A percentile compares a stretch with the other conserved stretches of the same genome.
Evolutionary conservation across 2,113 vertebrate genomes (phyloP).

Genomic region (Urocolius indicus): DNA sequence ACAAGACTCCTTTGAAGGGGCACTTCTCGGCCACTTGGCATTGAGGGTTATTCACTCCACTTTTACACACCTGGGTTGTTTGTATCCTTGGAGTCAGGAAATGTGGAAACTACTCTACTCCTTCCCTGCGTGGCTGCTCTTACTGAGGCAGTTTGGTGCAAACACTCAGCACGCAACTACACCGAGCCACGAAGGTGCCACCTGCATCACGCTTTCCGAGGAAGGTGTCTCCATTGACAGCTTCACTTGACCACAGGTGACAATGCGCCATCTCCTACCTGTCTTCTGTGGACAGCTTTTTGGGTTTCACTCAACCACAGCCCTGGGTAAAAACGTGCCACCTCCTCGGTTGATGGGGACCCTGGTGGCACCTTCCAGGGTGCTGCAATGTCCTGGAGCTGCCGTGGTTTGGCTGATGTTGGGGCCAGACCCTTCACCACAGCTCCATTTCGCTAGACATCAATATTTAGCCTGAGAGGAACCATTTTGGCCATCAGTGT

Average conservation of each 20-base stretch:
- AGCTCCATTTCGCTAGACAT: not conserved
- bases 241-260: not conserved
- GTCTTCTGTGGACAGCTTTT: not conserved
- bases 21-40: not conserved
- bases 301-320: not conserved
- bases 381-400: not conserved
- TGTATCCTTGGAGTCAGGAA: not conserved
- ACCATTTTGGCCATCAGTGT: not conserved
- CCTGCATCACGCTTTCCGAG: not conserved
- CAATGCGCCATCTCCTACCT: not conserved
- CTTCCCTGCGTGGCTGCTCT: not conserved
- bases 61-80: not conserved
- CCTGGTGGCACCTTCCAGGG: not conserved
- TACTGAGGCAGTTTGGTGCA: not conserved
- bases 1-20: not conserved
- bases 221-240: not conserved
- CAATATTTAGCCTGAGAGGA: not conserved
- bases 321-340: not conserved
- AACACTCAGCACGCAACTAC: not conserved
- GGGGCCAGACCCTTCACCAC: not conserved
- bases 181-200: not conserved
- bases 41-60: not conserved
- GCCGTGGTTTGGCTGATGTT: fast-evolving
- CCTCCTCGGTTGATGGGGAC: not conserved
- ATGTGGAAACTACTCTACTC: not conserved